Conservation (phyloP, 1,140 invertebrate species). For the Solenopsis invicta region DNA sequence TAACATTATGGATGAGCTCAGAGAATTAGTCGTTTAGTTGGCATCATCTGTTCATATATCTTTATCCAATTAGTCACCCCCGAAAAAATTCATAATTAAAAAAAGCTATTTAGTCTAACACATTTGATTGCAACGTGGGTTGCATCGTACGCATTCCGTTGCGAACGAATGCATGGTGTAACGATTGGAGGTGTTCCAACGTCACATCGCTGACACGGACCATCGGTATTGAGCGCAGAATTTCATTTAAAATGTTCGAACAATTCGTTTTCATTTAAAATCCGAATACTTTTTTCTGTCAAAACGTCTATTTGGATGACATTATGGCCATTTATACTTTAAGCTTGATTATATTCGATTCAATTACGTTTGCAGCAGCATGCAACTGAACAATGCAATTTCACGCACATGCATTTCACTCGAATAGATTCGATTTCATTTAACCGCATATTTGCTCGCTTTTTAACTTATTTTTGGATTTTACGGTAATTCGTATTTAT, state of each 20-base stretch:
- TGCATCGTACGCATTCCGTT: background rate
- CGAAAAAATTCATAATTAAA: background rate
- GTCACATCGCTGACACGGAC: background rate
- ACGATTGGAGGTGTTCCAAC: constrained; percentile 31
- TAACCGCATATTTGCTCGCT: background rate
- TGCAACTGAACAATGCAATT: background rate
- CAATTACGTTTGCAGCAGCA: background rate
- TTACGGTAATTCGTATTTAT: background rate
- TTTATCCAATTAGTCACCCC: background rate
- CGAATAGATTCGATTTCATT: constrained; percentile 11
- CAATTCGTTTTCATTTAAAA: background rate
- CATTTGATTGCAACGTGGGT: background rate
- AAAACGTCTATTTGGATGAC: background rate
- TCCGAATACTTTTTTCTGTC: background rate
- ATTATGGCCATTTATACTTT: constrained; percentile 6
- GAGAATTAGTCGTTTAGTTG: background rate
- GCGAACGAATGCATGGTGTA: background rate
- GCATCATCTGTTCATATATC: background rate
- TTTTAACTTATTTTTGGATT: constrained; percentile 16
- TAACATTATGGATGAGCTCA: background rate
- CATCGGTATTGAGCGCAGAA: constrained; percentile 14
- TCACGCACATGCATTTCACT: background rate
- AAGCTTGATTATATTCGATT: constrained; percentile 10
- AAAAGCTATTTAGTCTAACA: background rate
- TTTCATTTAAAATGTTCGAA: constrained; percentile 14